phyloP scores from a whole-genome alignment of 1,140 invertebrate species.

The Antheraea mylitta region DNA sequence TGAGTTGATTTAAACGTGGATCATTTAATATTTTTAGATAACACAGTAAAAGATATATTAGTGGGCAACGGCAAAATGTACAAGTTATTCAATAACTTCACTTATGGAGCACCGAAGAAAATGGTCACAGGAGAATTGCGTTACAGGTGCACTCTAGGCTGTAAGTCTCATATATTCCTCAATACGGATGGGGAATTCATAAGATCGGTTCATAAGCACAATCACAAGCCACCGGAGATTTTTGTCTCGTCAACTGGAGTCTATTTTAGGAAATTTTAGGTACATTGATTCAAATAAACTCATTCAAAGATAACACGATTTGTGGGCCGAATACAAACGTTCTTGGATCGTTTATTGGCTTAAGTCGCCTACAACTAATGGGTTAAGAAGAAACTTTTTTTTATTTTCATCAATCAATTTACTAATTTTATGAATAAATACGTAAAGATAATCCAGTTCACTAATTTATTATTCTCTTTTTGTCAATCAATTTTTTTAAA shows the following conservation, averaged over 20 bases:
- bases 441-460: no score
- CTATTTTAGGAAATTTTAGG: conserved; percentile 21
- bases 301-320: no score
- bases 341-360: no score
- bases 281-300: not conserved
- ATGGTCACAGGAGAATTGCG: conserved; percentile 11
- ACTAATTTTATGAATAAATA: no score
- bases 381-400: no score
- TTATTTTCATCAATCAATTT: no score
- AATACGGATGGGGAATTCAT: conserved; percentile 19
- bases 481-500: no score
- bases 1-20: no score
- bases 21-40: conserved; percentile 2
- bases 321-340: no score
- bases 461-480: no score
- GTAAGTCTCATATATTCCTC: conserved; percentile 33
- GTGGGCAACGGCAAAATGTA: conserved; percentile 31
- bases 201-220: conserved; percentile 26
- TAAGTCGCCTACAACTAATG: no score
- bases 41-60: conserved; percentile 30
- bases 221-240: conserved; percentile 27
- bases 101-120: conserved; percentile 26
- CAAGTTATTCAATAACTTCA: conserved; percentile 36
- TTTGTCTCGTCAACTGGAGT: conserved; percentile 19
- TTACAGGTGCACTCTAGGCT: conserved; percentile 37